These are phyloP conservation scores for Cephonodes hylas DNA, from an alignment of 2,888 invertebrate species.

Conservation along the genomic window DNA sequence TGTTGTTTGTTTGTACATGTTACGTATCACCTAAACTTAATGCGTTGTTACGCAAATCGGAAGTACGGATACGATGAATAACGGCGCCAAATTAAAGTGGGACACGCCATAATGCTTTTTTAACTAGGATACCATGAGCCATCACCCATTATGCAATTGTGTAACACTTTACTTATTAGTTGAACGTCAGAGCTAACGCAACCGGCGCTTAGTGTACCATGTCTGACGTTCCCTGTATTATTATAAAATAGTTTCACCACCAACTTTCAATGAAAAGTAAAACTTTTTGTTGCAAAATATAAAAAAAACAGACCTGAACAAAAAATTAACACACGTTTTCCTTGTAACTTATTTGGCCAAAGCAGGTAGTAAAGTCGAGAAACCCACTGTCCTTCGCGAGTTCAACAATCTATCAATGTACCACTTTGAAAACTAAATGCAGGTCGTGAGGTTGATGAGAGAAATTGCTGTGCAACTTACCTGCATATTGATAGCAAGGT, in stretches of 20 bases:
- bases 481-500: conserved; percentile 57
- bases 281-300: not conserved
- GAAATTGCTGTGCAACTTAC: conserved; percentile 55
- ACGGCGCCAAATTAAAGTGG: conserved; percentile 23
- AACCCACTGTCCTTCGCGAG: conserved; percentile 50
- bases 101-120: conserved; percentile 32
- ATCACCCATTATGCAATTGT: conserved; percentile 18
- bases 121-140: conserved; percentile 31
- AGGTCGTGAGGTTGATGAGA: conserved; percentile 39
- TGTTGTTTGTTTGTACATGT: not conserved
- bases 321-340: conserved; percentile 20
- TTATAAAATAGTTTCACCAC: not conserved
- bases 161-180: conserved; percentile 15
- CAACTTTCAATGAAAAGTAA: too few species aligned
- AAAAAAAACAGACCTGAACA: not conserved
- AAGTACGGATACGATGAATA: conserved; percentile 19
- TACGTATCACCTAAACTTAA: not conserved
- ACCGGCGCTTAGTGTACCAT: not conserved
- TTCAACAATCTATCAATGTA: conserved; percentile 39
- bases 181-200: not conserved
- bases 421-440: conserved; percentile 31
- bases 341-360: conserved; percentile 28
- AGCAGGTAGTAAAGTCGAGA: conserved; percentile 21
- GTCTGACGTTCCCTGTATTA: not conserved
- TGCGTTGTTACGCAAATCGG: conserved; percentile 29